Conservation (phyloP, 2,113 vertebrate genomes). For the Varanus komodoensis region DNA sequence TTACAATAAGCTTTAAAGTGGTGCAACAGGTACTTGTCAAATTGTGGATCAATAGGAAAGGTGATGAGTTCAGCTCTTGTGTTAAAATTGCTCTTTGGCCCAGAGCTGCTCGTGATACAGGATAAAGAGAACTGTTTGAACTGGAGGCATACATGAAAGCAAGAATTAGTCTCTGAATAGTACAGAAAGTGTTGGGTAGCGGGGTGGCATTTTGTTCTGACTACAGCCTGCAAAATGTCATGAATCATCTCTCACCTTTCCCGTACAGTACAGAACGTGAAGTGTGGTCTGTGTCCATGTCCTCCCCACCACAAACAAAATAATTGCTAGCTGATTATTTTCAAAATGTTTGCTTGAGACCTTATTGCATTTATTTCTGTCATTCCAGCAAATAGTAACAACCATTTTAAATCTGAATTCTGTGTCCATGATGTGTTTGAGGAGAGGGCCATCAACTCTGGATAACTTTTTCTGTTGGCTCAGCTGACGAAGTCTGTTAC, state of each 20-base stretch:
- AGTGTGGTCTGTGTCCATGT: slow-evolving; percentile 18
- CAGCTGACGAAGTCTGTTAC: slow-evolving; percentile 46
- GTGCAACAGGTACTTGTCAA: neutral
- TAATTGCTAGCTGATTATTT: neutral
- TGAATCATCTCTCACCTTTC: neutral
- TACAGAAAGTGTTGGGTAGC: neutral
- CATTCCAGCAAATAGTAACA: slow-evolving; percentile 23
- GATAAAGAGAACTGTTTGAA: neutral
- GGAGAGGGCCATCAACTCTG: slow-evolving; percentile 21
- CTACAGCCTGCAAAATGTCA: neutral
- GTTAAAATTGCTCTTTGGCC: neutral
- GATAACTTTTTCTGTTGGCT: slow-evolving; percentile 35
- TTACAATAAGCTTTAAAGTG: neutral
- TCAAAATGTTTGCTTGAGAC: slow-evolving; percentile 28
- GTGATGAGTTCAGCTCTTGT: neutral
- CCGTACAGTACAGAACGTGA: neutral
- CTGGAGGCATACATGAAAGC: neutral
- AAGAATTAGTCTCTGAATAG: neutral
- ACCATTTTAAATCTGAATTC: slow-evolving; percentile 22
- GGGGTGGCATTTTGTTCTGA: neutral
- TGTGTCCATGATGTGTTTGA: slow-evolving; percentile 28
- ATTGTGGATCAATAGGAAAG: neutral
- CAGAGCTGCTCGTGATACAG: neutral
- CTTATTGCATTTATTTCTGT: slow-evolving; percentile 30
- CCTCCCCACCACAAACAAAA: too few species aligned